Conservation (phyloP, 2,888 invertebrate species). For the Halictus quadricinctus region DNA sequence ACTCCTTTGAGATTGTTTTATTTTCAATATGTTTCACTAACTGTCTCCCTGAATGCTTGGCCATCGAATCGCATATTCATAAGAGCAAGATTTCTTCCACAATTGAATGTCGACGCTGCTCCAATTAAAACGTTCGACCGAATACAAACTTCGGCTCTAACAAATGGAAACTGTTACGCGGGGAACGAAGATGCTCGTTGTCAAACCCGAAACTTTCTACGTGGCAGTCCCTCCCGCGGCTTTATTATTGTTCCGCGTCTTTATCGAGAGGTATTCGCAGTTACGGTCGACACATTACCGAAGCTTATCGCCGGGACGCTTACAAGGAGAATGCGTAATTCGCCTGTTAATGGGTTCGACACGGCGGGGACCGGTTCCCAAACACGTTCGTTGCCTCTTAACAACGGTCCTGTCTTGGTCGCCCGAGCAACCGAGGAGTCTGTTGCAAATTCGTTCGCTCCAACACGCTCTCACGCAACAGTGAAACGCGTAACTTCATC, state of each 20-base stretch:
- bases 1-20: background rate
- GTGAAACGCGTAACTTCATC: constrained; percentile 27
- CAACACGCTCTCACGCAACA: background rate
- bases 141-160: background rate
- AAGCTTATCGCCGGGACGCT: constrained; percentile 39
- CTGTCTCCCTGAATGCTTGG: background rate
- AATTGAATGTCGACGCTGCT: background rate
- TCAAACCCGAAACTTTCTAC: background rate
- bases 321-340: constrained; percentile 55
- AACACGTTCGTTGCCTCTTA: constrained; percentile 3
- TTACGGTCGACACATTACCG: constrained; percentile 26
- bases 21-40: background rate
- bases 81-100: background rate
- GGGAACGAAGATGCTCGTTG: background rate
- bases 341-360: constrained; percentile 50
- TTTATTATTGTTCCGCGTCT: constrained; percentile 24
- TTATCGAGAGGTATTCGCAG: constrained; percentile 35
- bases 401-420: constrained; percentile 10
- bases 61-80: background rate
- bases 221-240: background rate
- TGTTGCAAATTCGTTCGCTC: background rate
- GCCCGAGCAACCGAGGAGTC: background rate
- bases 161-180: background rate
- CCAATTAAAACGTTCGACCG: background rate
- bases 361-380: background rate